Base-by-base conservation (phyloP, 30 jellyfish, hydroid and myxozoan genomes). In the Aurelia sp. region DNA sequence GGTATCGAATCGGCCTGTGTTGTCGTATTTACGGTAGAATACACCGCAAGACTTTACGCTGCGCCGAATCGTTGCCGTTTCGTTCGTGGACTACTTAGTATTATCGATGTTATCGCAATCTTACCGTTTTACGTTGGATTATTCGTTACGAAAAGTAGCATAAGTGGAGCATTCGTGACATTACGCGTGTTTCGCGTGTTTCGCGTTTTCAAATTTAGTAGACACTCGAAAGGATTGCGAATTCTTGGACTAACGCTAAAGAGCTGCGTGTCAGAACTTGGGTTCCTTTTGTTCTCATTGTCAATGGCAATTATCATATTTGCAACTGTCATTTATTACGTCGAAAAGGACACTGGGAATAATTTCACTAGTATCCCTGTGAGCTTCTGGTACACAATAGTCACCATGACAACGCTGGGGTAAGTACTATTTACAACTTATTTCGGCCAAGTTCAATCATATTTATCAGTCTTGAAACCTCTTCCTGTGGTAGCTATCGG, bases 401-500 rank as follows among this genome's bases (percentile, higher is more conserved):
- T 93, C 63, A 93, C 98, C 65, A 93, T 93, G 98, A 93, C 98
- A 38, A 93, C 98, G 22, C 88, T 93, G 0, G 98, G 98, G 98
- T 93, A 81, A 71, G 98, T 87, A 40, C 19, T 13, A 13, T 44
- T 44, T 0, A 44, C 55, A 0, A 5, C 0, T 7, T 44, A 1
- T 0, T 9, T 0, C 9, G 55, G 15, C 50, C 2, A 38, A 38
- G 2, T 38, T 38, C 9, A 27, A 1, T 27, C 1, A 27, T 2
- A 27, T 27, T 2, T 27, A 27, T 27, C 33, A 27, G 33, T 27
- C 33, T 27, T 27, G 33, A 27, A 27, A 27, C 2, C 33, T 27
- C 33, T 27, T 27, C 33, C 33, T 0, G 33, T 27, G 33, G 33
- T 27, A 27, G 1, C 33, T 27, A 27, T 27, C 33, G 33, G 33